phyloP scores from a whole-genome alignment of 2,888 invertebrate species.

The Agriopis leucophaearia region DNA sequence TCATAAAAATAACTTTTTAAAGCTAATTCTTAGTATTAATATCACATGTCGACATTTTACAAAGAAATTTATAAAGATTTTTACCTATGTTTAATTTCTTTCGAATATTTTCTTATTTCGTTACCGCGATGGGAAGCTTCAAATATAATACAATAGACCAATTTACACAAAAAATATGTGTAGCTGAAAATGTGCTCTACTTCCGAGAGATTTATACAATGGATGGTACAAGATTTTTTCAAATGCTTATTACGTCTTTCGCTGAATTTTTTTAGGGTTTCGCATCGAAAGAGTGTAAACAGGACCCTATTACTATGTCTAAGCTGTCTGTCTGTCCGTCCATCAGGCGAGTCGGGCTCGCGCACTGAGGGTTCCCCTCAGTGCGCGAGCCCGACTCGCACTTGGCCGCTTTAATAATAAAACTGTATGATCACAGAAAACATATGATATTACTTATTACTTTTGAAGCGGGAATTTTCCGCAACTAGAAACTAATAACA shows the following conservation, averaged over 20 bases:
- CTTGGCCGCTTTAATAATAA: no score
- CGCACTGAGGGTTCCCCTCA: no score
- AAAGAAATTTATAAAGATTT: constrained; percentile 26
- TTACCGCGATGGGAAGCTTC: constrained; percentile 31
- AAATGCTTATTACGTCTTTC: background rate
- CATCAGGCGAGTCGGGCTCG: no score
- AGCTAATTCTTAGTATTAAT: constrained; percentile 34
- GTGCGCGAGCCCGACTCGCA: no score
- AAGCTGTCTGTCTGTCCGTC: no score
- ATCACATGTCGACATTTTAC: constrained; percentile 37
- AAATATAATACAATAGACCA: background rate
- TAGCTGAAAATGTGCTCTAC: background rate
- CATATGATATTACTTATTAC: background rate
- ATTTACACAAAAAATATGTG: constrained; percentile 6
- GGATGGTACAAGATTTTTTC: background rate
- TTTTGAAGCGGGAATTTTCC: no score
- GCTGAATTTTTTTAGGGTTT: background rate
- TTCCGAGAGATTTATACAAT: constrained; percentile 5
- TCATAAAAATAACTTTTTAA: constrained; percentile 25
- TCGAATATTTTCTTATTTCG: constrained; percentile 38
- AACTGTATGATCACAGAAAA: background rate
- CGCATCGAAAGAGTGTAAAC: no score
- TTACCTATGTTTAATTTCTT: constrained; percentile 42
- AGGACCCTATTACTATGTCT: no score
- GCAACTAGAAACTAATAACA: no score